Evolutionary conservation across 1,140 invertebrate genomes (phyloP).

Genomic region (Apocrypta bakeri): DNA sequence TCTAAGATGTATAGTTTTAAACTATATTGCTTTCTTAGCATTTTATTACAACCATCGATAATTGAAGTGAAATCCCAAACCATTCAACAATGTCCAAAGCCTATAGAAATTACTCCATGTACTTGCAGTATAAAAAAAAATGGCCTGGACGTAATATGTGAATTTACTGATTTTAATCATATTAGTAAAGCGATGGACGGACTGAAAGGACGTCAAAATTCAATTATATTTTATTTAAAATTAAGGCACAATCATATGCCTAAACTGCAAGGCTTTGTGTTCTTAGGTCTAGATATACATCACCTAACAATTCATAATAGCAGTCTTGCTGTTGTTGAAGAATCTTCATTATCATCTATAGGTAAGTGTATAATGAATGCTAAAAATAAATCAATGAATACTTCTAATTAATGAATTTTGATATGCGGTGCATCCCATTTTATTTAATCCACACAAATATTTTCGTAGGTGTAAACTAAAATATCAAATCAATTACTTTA

Average conservation of each 20-base stretch:
- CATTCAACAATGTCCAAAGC: slow-evolving; percentile 82
- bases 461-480: no score
- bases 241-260: slow-evolving; percentile 87
- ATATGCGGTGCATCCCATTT: no score
- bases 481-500: no score
- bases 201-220: slow-evolving; percentile 81
- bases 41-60: slow-evolving; percentile 40
- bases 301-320: slow-evolving; percentile 92
- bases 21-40: background rate
- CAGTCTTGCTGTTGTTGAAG: slow-evolving; percentile 89
- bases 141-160: slow-evolving; percentile 89
- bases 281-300: slow-evolving; percentile 89
- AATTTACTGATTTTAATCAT: slow-evolving; percentile 84
- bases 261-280: slow-evolving; percentile 88
- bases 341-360: slow-evolving; percentile 87
- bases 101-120: slow-evolving; percentile 84
- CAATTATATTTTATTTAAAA: slow-evolving; percentile 90
- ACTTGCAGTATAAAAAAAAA: slow-evolving; percentile 88
- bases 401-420: no score
- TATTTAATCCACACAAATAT: no score
- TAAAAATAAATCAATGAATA: no score
- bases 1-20: no score
- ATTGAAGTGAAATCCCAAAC: slow-evolving; percentile 57
- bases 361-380: slow-evolving; percentile 76
- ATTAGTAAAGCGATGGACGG: slow-evolving; percentile 85